Evolutionary conservation across 2,797 vertebrate genomes (phyloP).

Genomic region (Tapirus indicus): DNA sequence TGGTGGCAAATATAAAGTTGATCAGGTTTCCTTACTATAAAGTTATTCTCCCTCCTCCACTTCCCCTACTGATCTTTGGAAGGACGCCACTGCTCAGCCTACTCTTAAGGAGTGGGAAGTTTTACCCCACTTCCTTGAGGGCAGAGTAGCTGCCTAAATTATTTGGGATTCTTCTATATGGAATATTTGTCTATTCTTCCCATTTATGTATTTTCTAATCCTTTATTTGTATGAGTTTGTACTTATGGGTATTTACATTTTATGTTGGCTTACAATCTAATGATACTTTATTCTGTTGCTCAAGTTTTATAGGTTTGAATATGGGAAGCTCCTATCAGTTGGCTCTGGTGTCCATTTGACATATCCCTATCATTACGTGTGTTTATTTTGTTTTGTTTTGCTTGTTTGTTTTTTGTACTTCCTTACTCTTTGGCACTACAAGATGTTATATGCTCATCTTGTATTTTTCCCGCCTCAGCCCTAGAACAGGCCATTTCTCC

Average conservation of each 20-base stretch:
- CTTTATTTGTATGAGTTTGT: not conserved
- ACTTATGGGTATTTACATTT: not conserved
- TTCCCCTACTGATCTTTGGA: too few species aligned
- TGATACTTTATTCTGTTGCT: not conserved
- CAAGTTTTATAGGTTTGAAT: not conserved
- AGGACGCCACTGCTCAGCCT: too few species aligned
- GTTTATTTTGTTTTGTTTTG: not conserved
- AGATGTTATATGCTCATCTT: not conserved
- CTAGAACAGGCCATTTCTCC: not conserved
- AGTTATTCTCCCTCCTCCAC: too few species aligned
- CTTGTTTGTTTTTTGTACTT: too few species aligned
- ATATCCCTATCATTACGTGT: not conserved
- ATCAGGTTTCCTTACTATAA: too few species aligned
- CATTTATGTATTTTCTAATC: not conserved
- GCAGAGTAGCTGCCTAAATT: too few species aligned
- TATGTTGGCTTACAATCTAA: not conserved
- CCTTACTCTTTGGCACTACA: too few species aligned
- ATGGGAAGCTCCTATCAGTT: not conserved
- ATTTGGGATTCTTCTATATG: too few species aligned
- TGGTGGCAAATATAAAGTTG: too few species aligned
- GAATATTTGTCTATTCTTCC: not conserved
- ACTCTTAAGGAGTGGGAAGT: not conserved
- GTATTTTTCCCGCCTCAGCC: not conserved
- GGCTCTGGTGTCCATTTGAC: not conserved
- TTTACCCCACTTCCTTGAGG: too few species aligned